A percentile compares a stretch with the other conserved stretches of the same genome.
These are phyloP conservation scores for Anthopleura sola DNA, from an alignment of 64 coral and sea anemone species.

Conservation along the genomic window DNA sequence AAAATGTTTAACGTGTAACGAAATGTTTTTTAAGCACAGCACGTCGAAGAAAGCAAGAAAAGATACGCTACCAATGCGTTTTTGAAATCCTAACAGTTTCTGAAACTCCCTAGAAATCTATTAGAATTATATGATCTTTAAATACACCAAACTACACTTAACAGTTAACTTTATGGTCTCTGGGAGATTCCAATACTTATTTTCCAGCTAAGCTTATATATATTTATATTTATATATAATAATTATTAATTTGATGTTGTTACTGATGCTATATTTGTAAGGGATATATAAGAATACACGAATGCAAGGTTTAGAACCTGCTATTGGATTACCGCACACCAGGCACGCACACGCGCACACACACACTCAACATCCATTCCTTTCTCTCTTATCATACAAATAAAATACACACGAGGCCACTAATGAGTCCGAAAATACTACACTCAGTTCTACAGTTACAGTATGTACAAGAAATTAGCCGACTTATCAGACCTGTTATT, in stretches of 20 bases:
- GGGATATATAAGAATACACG: not conserved
- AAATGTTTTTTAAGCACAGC: not conserved
- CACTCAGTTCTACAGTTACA: not conserved
- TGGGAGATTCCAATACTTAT: conserved; percentile 4
- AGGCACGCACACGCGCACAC: not conserved
- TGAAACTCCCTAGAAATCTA: not conserved
- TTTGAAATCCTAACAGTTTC: not conserved
- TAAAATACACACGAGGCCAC: not conserved
- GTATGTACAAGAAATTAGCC: conserved; percentile 1
- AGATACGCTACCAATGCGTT: not conserved
- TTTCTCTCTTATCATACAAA: not conserved
- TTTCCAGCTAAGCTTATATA: not conserved
- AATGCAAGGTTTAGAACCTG: not conserved
- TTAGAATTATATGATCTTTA: conserved; percentile 1
- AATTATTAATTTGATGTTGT: not conserved
- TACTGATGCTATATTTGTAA: conserved; percentile 6
- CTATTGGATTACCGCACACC: not conserved
- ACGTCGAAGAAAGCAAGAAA: not conserved
- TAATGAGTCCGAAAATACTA: not conserved
- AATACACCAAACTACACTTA: not conserved
- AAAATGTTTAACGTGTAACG: not conserved
- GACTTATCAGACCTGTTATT: not conserved
- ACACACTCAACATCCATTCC: not conserved
- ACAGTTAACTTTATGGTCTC: not conserved
- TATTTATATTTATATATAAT: conserved; percentile 15